Evolutionary conservation across 1,140 invertebrate species (phyloP).

Genomic region (Neotoxoptera formosana): DNA sequence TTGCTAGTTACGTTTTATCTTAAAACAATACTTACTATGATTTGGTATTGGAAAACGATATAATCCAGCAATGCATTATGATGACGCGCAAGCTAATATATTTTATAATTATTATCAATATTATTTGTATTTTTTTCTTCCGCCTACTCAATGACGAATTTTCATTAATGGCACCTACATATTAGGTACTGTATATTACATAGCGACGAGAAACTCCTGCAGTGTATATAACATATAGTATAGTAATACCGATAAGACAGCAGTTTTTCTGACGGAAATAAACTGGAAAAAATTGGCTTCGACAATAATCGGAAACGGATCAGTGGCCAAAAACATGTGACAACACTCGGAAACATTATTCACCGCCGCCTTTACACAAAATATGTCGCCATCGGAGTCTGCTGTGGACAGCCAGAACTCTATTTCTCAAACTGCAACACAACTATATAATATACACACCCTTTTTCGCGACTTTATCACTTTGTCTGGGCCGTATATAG

Average conservation of each 20-base stretch:
- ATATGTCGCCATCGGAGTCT: background rate
- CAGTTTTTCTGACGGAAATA: background rate
- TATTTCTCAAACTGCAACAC: background rate
- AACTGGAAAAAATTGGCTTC: background rate
- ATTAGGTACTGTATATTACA: background rate
- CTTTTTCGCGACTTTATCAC: background rate
- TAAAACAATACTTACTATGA: background rate
- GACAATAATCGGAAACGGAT: background rate
- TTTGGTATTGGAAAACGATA: too few relatives aligned
- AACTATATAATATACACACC: background rate
- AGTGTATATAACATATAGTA: background rate
- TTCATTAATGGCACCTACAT: background rate
- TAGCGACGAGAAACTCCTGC: background rate
- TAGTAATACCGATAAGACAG: background rate
- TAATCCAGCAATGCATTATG: background rate
- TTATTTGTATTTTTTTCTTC: background rate
- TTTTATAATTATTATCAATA: background rate
- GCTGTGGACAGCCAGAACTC: background rate
- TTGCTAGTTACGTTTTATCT: background rate
- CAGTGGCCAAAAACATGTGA: conserved; percentile 11
- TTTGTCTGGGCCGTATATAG: background rate
- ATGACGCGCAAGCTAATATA: too few relatives aligned
- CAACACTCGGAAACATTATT: background rate
- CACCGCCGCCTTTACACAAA: background rate
- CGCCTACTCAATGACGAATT: background rate